Evolutionary conservation across 2,888 invertebrate genomes (phyloP).

Genomic region (Anoncus sp.): DNA sequence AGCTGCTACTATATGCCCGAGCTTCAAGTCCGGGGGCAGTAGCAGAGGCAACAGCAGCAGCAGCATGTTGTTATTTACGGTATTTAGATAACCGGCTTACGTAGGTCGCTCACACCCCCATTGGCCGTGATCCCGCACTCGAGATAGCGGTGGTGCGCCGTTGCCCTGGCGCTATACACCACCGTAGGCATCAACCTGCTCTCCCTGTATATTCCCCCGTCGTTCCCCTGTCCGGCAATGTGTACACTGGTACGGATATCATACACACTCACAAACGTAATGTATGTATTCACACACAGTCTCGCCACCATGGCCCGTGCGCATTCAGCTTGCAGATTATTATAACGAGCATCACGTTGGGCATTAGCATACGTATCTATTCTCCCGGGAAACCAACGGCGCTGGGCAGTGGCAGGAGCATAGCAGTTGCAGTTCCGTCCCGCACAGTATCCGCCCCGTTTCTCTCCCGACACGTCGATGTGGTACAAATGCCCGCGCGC

Average conservation of each 20-base stretch:
- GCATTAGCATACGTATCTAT: conserved; percentile 81
- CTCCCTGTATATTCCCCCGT: conserved; percentile 55
- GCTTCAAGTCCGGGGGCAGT: conserved; percentile 58
- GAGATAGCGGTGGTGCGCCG: conserved; percentile 77
- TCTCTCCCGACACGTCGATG: conserved; percentile 9
- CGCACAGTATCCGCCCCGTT: conserved; percentile 45
- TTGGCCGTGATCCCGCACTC: conserved; percentile 79
- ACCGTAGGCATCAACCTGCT: conserved; percentile 70
- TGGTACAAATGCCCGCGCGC: conserved; percentile 24
- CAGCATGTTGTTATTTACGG: conserved; percentile 81
- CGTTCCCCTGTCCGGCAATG: conserved; percentile 41
- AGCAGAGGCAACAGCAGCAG: conserved; percentile 62
- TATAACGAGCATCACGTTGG: conserved; percentile 79
- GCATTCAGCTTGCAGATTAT: conserved; percentile 79
- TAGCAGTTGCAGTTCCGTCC: conserved; percentile 47
- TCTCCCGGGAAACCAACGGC: conserved; percentile 69
- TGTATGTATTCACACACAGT: conserved; percentile 46
- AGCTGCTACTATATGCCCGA: conserved; percentile 46
- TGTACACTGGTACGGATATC: conserved; percentile 1
- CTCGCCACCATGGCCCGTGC: conserved; percentile 63
- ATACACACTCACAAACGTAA: conserved; percentile 10
- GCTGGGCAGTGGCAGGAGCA: conserved; percentile 52
- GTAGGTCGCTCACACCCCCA: conserved; percentile 78
- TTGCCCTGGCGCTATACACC: conserved; percentile 68
- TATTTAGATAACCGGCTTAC: conserved; percentile 83